These are phyloP conservation scores for Brachyhypopomus gauderio DNA, from an alignment of 2,113 vertebrate genomes.

Conservation along the genomic window DNA sequence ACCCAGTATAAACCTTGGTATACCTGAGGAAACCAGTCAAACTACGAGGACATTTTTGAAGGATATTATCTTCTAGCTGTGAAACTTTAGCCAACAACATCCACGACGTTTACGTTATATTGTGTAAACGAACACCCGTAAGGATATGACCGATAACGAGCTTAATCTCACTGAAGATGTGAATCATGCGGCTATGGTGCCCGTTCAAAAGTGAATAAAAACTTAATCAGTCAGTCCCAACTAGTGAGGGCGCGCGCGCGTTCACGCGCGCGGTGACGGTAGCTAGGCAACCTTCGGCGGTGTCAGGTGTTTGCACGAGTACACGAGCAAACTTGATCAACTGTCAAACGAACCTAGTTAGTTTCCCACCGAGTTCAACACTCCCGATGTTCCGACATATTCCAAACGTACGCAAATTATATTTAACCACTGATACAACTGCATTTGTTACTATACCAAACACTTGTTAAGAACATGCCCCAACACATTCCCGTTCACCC, in stretches of 20 bases:
- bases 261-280: not conserved
- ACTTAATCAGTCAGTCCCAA: not conserved
- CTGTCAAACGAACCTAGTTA: constrained; percentile 11
- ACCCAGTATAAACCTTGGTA: too few species aligned
- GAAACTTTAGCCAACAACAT: too few species aligned
- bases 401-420: not conserved
- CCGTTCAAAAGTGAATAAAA: not conserved
- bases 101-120: too few species aligned
- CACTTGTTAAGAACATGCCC: constrained; percentile 62
- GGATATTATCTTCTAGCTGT: too few species aligned
- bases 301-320: not conserved
- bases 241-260: too few species aligned
- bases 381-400: not conserved
- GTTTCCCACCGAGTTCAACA: not conserved
- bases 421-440: constrained; percentile 7
- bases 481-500: constrained; percentile 64
- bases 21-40: too few species aligned
- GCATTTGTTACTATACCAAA: not conserved
- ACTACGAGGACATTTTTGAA: too few species aligned
- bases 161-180: too few species aligned
- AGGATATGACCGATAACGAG: too few species aligned
- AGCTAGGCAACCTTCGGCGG: not conserved
- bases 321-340: not conserved
- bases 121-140: too few species aligned
- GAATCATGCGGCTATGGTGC: not conserved